Evolutionary conservation across 2,113 vertebrate species (phyloP).

Genomic region (Atherinomorus stipes): DNA sequence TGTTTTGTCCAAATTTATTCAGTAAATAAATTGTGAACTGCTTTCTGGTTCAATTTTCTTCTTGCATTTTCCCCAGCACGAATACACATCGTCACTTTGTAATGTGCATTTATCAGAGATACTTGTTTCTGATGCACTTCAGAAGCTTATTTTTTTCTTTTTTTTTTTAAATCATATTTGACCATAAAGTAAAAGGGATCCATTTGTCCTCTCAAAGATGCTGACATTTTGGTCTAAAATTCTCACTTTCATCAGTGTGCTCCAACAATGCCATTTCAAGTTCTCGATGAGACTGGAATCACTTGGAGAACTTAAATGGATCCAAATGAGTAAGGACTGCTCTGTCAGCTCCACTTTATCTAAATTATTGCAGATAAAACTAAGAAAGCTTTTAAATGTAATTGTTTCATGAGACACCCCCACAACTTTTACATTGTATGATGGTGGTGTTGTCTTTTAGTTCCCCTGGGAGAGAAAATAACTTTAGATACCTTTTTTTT

Average conservation of each 20-base stretch:
- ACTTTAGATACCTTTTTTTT: slow-evolving; percentile 43
- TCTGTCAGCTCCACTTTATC: slow-evolving; percentile 29
- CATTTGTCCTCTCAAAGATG: no score
- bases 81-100: neutral
- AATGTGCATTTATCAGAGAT: neutral
- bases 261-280: slow-evolving; percentile 11
- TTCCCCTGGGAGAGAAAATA: slow-evolving; percentile 24
- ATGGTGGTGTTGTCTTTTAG: neutral
- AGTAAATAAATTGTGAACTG: slow-evolving; percentile 99
- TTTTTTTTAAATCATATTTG: no score
- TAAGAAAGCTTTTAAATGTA: slow-evolving; percentile 23
- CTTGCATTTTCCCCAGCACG: neutral
- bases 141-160: neutral
- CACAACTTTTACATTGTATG: slow-evolving; percentile 1
- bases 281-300: slow-evolving; percentile 30
- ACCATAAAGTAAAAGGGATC: no score
- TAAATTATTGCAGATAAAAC: slow-evolving; percentile 28
- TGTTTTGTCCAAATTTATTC: slow-evolving; percentile 99
- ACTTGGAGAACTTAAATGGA: slow-evolving; percentile 13
- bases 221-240: neutral
- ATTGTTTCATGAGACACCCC: slow-evolving; percentile 13
- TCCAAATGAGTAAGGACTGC: slow-evolving; percentile 15
- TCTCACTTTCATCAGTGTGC: neutral
- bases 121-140: neutral
- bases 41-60: slow-evolving; percentile 80